Conservation (phyloP, 2,888 invertebrate species). For the Steinernema hermaphroditum region DNA sequence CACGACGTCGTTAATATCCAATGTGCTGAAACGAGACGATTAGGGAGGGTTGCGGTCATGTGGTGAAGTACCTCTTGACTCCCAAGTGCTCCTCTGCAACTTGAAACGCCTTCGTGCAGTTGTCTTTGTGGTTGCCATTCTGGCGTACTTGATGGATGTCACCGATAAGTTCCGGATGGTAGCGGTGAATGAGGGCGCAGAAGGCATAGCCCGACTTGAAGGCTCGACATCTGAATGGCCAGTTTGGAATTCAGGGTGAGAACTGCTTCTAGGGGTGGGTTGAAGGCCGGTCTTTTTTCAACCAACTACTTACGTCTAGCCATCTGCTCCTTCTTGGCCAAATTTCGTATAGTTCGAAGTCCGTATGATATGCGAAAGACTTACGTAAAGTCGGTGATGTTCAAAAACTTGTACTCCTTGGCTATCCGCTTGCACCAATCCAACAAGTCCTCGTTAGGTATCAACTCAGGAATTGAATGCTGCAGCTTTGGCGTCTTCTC, state of each 20-base stretch:
- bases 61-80: not conserved
- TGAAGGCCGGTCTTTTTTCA: too few relatives aligned
- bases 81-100: constrained; percentile 39
- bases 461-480: constrained; percentile 40
- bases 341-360: too few relatives aligned
- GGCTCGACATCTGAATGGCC: too few relatives aligned
- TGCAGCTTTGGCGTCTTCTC: constrained; percentile 26
- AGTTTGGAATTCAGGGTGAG: too few relatives aligned
- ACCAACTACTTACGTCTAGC: too few relatives aligned
- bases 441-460: constrained; percentile 49
- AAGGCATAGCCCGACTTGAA: constrained; percentile 61
- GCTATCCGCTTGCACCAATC: constrained; percentile 58
- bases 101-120: constrained; percentile 48
- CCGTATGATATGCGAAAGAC: too few relatives aligned
- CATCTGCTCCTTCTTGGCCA: too few relatives aligned
- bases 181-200: constrained; percentile 62
- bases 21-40: constrained; percentile 13
- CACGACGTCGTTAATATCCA: constrained; percentile 39
- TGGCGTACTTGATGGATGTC: constrained; percentile 48
- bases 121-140: constrained; percentile 52
- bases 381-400: constrained; percentile 55
- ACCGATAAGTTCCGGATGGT: constrained; percentile 53
- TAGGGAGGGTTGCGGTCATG: too few relatives aligned
- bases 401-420: constrained; percentile 49
- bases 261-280: too few relatives aligned